Evolutionary conservation across 2,888 invertebrate genomes (phyloP).

Genomic region (Spilosoma lubricipeda): DNA sequence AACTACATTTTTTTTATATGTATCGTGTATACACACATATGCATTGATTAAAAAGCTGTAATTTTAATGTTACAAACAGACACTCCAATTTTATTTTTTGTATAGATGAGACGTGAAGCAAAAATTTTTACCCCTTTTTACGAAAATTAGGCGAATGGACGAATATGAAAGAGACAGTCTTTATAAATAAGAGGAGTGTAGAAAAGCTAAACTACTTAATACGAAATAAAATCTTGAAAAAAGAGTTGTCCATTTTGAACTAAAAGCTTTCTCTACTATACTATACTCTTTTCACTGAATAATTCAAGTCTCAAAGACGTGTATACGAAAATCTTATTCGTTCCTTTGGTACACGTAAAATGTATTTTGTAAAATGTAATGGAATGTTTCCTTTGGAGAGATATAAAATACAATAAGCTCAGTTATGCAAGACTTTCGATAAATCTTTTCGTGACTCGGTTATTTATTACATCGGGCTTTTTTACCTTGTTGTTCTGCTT

Average conservation of each 20-base stretch:
- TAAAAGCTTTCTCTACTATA: no score
- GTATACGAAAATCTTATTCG: constrained; percentile 1
- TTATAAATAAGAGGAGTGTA: no score
- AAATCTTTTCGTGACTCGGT: neutral
- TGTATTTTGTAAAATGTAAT: neutral
- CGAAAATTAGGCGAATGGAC: no score
- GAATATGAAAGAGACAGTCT: no score
- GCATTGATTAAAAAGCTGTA: no score
- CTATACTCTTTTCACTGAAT: neutral
- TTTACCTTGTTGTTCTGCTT: neutral
- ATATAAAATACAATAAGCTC: neutral
- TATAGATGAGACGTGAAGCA: no score
- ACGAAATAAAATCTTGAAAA: neutral
- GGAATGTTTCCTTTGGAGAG: neutral
- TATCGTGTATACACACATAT: no score
- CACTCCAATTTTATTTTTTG: no score
- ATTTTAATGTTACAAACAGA: no score
- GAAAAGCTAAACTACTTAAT: no score
- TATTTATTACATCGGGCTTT: neutral
- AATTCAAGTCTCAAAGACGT: neutral
- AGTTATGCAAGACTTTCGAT: neutral
- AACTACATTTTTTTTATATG: no score
- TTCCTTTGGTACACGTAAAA: neutral
- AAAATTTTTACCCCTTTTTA: no score
- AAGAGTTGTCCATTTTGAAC: neutral